phyloP scores from a whole-genome alignment of 64 coral and sea anemone species.

The Acropora tenuis region DNA sequence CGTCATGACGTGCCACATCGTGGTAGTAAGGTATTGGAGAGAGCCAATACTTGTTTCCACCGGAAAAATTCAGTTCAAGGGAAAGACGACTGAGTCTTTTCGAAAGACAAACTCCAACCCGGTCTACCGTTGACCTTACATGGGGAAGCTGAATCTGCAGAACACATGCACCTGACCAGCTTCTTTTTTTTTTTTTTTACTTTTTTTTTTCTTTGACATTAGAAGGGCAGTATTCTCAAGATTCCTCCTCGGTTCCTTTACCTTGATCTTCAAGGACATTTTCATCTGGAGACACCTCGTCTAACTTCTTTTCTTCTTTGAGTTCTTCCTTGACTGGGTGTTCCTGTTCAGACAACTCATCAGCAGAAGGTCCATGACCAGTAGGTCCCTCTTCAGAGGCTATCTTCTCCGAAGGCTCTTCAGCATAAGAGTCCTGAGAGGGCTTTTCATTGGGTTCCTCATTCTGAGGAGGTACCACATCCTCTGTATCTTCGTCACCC shows the following conservation, averaged over 20 bases:
- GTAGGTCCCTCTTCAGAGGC: background rate
- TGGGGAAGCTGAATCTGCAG: too few relatives aligned
- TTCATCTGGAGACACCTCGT: background rate
- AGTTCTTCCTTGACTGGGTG: background rate
- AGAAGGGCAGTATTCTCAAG: background rate
- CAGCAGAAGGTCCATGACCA: background rate
- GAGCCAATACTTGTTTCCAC: too few relatives aligned
- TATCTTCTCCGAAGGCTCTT: background rate
- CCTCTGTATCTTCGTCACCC: background rate
- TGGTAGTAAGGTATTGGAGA: background rate
- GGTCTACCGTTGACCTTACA: too few relatives aligned
- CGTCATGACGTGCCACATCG: too few relatives aligned
- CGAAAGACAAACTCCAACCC: too few relatives aligned
- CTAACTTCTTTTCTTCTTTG: background rate
- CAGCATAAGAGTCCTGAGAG: background rate
- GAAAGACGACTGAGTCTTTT: too few relatives aligned
- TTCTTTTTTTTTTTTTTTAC: too few relatives aligned
- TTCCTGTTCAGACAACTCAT: background rate
- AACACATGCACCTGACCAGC: too few relatives aligned
- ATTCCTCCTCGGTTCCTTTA: background rate
- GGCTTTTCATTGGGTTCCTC: constrained; percentile 5
- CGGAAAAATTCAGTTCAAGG: too few relatives aligned
- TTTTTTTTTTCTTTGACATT: background rate
- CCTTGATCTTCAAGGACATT: background rate
- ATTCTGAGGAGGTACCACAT: background rate